These are phyloP conservation scores for Scophthalmus maximus DNA, from an alignment of 2,113 vertebrate species.

Conservation along the genomic window DNA sequence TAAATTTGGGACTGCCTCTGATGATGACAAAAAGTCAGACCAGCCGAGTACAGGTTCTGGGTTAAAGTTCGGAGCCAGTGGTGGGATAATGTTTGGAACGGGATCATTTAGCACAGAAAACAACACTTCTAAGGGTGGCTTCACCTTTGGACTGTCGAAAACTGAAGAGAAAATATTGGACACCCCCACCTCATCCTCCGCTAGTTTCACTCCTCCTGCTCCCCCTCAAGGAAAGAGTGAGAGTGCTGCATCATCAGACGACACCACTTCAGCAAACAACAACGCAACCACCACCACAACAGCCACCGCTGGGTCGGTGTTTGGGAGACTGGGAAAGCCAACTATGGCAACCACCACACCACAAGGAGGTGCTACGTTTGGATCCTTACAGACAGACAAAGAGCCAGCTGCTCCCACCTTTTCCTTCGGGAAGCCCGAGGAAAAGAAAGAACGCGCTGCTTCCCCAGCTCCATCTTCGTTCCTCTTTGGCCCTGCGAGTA, in stretches of 20 bases:
- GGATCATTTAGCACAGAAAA: conserved; percentile 79
- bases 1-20: conserved; percentile 77
- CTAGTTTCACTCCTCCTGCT: conserved; percentile 80
- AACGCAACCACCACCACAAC: conserved; percentile 73
- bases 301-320: conserved; percentile 75
- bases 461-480: conserved; percentile 72
- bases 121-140: conserved; percentile 76
- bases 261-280: conserved; percentile 61
- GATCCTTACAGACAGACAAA: conserved; percentile 62
- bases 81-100: conserved; percentile 80
- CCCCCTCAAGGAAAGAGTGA: conserved; percentile 76
- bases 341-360: conserved; percentile 57
- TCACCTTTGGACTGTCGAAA: conserved; percentile 84
- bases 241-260: conserved; percentile 39
- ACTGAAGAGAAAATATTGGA: conserved; percentile 78
- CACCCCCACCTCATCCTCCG: conserved; percentile 50
- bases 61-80: conserved; percentile 84
- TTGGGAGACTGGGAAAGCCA: conserved; percentile 81
- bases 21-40: conserved; percentile 85
- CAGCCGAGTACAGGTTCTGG: conserved; percentile 71
- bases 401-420: conserved; percentile 79
- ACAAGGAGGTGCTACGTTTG: conserved; percentile 60
- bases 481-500: conserved; percentile 81
- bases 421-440: conserved; percentile 88
- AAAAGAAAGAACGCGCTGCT: conserved; percentile 85